Conservation (phyloP, 1,140 invertebrate genomes). For the Pogonognathellus flavescens region DNA sequence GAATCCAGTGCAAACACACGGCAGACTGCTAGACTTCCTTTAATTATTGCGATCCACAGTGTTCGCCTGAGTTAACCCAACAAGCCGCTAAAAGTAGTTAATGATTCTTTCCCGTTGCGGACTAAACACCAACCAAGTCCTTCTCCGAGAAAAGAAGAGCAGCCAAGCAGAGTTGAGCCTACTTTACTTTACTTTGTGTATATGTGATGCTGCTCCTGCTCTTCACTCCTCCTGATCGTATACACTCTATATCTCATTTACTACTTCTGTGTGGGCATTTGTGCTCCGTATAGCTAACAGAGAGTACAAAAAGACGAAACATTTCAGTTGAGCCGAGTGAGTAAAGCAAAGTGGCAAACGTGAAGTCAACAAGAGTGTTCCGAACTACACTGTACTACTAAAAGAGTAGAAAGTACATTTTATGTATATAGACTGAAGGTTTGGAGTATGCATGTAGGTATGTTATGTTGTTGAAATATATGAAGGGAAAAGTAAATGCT, state of each 20-base stretch:
- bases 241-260: no score
- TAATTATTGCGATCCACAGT: slow-evolving; percentile 64
- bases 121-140: slow-evolving; percentile 55
- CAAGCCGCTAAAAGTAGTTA: slow-evolving; percentile 66
- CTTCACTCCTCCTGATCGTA: no score
- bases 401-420: not conserved
- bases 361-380: not conserved
- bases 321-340: slow-evolving; percentile 18
- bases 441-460: not conserved
- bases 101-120: slow-evolving; percentile 64
- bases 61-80: slow-evolving; percentile 62
- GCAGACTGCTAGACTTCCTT: slow-evolving; percentile 60
- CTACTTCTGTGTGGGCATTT: not conserved
- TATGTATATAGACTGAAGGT: not conserved
- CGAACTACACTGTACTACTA: not conserved
- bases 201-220: no score
- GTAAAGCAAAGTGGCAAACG: slow-evolving; percentile 48
- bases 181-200: not conserved
- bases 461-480: not conserved
- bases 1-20: slow-evolving; percentile 64
- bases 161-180: slow-evolving; percentile 35
- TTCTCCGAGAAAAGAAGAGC: slow-evolving; percentile 37
- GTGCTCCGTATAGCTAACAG: not conserved
- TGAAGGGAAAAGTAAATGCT: not conserved
- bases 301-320: slow-evolving; percentile 17